Conservation (phyloP, 2,888 invertebrate species). For the Imbricaverruca yamaguchii region DNA sequence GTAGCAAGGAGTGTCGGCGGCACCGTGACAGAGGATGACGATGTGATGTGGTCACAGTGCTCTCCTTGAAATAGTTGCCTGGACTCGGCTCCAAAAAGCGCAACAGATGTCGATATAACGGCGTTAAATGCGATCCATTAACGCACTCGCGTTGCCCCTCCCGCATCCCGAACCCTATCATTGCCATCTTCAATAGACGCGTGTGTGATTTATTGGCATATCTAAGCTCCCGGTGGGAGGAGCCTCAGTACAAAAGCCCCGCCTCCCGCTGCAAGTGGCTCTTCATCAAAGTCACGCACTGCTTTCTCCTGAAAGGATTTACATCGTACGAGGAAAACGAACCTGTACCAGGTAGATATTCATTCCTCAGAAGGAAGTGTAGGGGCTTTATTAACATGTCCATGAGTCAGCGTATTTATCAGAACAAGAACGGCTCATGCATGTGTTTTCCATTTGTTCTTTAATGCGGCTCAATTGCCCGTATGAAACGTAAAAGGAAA, state of each 20-base stretch:
- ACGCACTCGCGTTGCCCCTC: neutral
- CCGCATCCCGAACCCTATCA: neutral
- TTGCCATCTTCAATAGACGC: slow-evolving; percentile 2
- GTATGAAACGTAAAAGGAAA: no score
- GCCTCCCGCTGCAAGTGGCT: neutral
- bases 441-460: no score
- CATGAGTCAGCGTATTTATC: no score
- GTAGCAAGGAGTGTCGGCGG: no score
- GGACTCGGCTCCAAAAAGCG: no score
- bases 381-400: no score
- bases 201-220: slow-evolving; percentile 14
- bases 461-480: no score
- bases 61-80: no score
- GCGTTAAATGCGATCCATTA: neutral
- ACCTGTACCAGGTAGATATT: neutral
- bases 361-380: no score
- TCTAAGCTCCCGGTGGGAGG: neutral
- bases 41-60: no score
- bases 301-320: neutral
- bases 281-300: neutral
- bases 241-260: neutral
- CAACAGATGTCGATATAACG: neutral
- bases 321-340: neutral
- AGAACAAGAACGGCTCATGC: no score
- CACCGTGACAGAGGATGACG: no score